Percentiles rank a stretch among this genome's conserved stretches.
Conservation (phyloP, 2,888 invertebrate species). For the Phymatocera aterrima region DNA sequence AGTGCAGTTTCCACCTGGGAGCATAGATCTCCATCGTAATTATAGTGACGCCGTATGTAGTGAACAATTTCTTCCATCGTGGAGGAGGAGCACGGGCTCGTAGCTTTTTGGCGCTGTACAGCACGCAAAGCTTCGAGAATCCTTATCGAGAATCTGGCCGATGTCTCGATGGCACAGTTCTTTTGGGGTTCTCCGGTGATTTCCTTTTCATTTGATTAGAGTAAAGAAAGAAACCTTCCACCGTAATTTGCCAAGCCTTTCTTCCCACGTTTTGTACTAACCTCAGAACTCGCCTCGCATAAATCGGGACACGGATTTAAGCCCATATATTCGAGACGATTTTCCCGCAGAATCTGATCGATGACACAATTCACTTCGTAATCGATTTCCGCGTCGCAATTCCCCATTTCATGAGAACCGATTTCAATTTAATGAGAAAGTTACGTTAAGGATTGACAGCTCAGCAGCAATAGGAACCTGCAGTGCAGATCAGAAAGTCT, state of each 20-base stretch:
- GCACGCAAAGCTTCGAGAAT: slow-evolving; percentile 63
- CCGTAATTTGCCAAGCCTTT: neutral
- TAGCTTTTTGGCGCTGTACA: slow-evolving; percentile 49
- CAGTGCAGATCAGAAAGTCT: neutral
- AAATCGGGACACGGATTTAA: slow-evolving; percentile 24
- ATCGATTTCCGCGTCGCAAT: slow-evolving; percentile 26
- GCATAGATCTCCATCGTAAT: slow-evolving; percentile 60
- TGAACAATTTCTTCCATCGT: slow-evolving; percentile 57
- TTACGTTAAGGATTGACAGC: neutral
- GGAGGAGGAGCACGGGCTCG: slow-evolving; percentile 46
- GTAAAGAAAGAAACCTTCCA: neutral
- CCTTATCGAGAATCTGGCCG: slow-evolving; percentile 59
- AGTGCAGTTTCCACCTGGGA: slow-evolving; percentile 62
- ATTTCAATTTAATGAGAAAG: neutral
- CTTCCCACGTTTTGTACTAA: neutral
- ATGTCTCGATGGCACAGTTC: slow-evolving; percentile 52
- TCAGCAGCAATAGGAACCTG: neutral
- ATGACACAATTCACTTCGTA: slow-evolving; percentile 43
- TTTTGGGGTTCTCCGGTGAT: neutral
- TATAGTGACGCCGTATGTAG: slow-evolving; percentile 56
- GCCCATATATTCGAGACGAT: slow-evolving; percentile 35
- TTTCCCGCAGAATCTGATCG: slow-evolving; percentile 37
- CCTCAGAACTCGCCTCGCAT: slow-evolving; percentile 3
- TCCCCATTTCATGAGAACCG: slow-evolving; percentile 3
- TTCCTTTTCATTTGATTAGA: neutral